phyloP scores from a whole-genome alignment of 2,113 vertebrate genomes.

The Poeciliopsis prolifica region DNA sequence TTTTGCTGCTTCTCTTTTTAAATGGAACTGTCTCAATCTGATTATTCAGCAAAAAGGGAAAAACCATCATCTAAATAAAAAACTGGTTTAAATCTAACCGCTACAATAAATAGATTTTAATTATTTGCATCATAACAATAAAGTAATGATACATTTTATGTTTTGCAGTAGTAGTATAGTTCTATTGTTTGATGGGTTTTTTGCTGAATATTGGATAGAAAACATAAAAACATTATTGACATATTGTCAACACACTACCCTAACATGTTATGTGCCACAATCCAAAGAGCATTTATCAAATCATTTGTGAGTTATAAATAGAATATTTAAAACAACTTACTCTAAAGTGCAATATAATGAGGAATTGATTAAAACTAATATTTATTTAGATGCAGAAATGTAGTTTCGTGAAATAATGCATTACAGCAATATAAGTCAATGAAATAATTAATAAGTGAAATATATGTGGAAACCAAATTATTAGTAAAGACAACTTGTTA shows the following conservation, averaged over 20 bases:
- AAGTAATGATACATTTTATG: background rate
- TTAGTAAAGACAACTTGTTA: background rate
- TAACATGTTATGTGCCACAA: background rate
- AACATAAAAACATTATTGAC: no score
- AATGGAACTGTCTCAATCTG: slow-evolving; percentile 13
- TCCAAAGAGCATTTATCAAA: background rate
- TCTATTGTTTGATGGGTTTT: background rate
- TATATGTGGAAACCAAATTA: background rate
- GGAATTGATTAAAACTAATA: background rate
- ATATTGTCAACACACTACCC: background rate
- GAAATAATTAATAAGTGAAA: background rate
- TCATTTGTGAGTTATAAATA: background rate
- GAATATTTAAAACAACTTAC: background rate
- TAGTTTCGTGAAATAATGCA: background rate
- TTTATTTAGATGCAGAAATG: background rate
- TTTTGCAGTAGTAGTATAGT: background rate
- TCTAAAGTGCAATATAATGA: background rate
- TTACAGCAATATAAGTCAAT: background rate
- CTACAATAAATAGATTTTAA: background rate
- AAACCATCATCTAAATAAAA: background rate
- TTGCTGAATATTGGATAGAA: no score
- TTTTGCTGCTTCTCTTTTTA: slow-evolving; percentile 46
- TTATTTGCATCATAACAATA: background rate
- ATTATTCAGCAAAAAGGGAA: background rate
- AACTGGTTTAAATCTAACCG: background rate